phyloP scores from a whole-genome alignment of 2,113 vertebrate genomes.

The Eubucco bourcierii region DNA sequence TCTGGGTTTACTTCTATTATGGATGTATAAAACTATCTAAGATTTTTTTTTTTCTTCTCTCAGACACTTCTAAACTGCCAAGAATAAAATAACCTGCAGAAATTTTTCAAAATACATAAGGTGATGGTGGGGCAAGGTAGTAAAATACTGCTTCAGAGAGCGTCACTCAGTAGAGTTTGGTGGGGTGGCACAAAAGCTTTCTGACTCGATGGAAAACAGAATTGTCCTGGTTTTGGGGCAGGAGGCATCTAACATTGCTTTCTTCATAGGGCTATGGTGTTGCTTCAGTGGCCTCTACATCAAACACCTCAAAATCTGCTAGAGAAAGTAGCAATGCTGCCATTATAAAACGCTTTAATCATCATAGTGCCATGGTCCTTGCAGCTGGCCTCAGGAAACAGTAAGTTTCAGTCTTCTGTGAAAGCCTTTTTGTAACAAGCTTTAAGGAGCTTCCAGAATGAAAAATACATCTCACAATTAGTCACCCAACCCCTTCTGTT shows the following conservation, averaged over 20 bases:
- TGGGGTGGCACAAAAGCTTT: neutral
- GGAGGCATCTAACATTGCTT: neutral
- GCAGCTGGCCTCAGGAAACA: slow-evolving; percentile 92
- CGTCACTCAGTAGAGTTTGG: neutral
- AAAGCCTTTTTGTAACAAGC: neutral
- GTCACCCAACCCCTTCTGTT: neutral
- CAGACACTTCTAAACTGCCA: neutral
- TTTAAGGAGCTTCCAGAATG: neutral
- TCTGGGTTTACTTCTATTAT: neutral
- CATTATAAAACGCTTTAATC: slow-evolving; percentile 98
- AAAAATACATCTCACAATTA: neutral
- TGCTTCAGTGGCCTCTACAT: slow-evolving; percentile 82
- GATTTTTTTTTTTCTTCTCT: neutral
- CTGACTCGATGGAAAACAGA: neutral
- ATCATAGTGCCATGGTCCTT: slow-evolving; percentile 98
- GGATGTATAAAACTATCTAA: neutral
- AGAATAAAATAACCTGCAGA: neutral
- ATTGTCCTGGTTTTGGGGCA: neutral
- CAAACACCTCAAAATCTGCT: slow-evolving; percentile 82
- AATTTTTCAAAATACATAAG: neutral
- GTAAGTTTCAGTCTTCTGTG: slow-evolving; percentile 73
- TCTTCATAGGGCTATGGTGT: slow-evolving; percentile 88
- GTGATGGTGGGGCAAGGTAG: neutral
- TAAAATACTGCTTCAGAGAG: neutral
- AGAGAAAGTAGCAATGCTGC: slow-evolving; percentile 95